Evolutionary conservation across 1,140 invertebrate genomes (phyloP), one percentile per base, ranked within the genome.

Genomic region (Geopemphigus sp.): DNA sequence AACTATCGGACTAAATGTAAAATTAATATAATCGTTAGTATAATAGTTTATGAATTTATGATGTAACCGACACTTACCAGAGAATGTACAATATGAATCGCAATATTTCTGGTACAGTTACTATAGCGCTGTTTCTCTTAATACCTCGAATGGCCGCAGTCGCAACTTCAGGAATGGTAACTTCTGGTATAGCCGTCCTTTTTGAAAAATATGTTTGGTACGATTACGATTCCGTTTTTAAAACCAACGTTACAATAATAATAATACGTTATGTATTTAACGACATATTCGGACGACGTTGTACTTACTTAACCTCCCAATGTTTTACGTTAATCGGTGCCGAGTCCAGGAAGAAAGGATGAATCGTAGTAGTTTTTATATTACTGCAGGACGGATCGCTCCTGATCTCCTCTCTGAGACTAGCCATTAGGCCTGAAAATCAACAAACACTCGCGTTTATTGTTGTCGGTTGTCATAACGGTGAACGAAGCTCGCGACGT

Each of bases 271-370:
- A 10, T 57, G 8, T 1, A 32, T 63, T 10, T 32, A 19, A 29
- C 19, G 17, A 63, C 17, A 29, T 63, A 11, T 32, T 29, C 3
- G 32, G 11, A 6, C 47, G 8, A 76, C 17, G 39, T 56, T 56
- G 26, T 29, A 81, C 83, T 83, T 78, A 84, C 83, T 81, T 83
- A n/a, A 82, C 76, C 19, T 83, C 78, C 83, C 83, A 84, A 61
- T 83, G 82, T 80, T 83, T 83, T 0, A 80, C 80, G 39, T 83
- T 82, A 2, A 83, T 81, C 11, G 82, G 68, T 8, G 81, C 81
- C 0, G 83, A 82, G 22, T 81, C 82, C 74, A 84, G 81, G 78
- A 84, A 84, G 68, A 82, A 84, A 8, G 83, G 83, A 73, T 83
- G 83, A 15, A 84, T 26, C 8, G 80, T 80, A 11, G 83, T 83